These are phyloP conservation scores for Atrina japonica DNA, from an alignment of 2,888 invertebrate genomes.

Conservation along the genomic window DNA sequence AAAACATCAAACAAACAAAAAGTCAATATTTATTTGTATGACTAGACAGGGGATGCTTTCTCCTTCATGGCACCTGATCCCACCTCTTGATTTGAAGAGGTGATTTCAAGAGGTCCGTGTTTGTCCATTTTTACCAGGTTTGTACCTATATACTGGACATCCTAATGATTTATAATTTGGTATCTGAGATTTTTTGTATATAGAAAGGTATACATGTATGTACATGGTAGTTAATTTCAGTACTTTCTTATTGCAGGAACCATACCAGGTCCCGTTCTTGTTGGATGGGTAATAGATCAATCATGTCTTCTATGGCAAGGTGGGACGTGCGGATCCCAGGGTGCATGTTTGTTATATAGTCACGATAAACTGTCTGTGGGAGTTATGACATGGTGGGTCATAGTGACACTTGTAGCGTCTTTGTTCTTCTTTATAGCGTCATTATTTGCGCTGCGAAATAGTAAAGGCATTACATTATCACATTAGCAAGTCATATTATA, in stretches of 20 bases:
- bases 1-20: not conserved
- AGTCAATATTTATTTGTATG: too few relatives aligned
- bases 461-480: not conserved
- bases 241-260: conserved; percentile 52
- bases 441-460: conserved; percentile 37
- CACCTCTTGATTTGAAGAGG: too few relatives aligned
- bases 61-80: too few relatives aligned
- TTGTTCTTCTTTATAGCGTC: conserved; percentile 59
- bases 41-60: too few relatives aligned
- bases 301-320: conserved; percentile 66
- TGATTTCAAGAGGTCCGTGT: too few relatives aligned
- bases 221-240: too few relatives aligned
- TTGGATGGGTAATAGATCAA: conserved; percentile 68
- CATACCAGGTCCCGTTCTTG: conserved; percentile 70
- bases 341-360: conserved; percentile 65
- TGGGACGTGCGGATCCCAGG: conserved; percentile 46
- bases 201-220: too few relatives aligned
- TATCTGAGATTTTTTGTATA: too few relatives aligned
- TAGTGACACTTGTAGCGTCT: conserved; percentile 53
- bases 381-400: conserved; percentile 65
- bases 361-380: conserved; percentile 57
- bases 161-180: too few relatives aligned
- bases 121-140: not conserved
- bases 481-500: too few relatives aligned
- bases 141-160: too few relatives aligned